phyloP scores from a whole-genome alignment of 37 sponge, comb jelly and placozoan species.

The Theonella swinhoei region DNA sequence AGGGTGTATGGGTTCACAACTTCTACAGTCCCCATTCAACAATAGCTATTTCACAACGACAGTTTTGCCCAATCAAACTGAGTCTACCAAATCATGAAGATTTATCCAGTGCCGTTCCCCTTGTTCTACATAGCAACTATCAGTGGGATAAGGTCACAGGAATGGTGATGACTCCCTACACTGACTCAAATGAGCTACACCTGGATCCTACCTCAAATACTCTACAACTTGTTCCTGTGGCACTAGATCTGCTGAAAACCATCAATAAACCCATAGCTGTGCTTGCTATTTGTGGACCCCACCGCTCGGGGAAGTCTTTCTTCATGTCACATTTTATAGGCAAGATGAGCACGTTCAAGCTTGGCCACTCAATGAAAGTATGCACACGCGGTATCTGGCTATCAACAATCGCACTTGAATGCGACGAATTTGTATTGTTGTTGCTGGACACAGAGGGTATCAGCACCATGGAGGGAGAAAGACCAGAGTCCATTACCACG shows the following conservation, averaged over 20 bases:
- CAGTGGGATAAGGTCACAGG: neutral
- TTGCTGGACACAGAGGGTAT: slow-evolving; percentile 50
- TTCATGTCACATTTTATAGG: slow-evolving; percentile 35
- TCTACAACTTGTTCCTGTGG: neutral
- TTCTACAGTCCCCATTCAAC: too few species aligned
- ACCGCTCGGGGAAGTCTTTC: slow-evolving; percentile 51
- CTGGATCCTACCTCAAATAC: neutral
- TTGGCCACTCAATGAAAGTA: slow-evolving; percentile 33
- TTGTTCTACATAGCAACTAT: neutral
- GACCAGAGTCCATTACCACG: neutral
- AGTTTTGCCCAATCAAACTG: too few species aligned
- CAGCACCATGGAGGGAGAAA: slow-evolving; percentile 5
- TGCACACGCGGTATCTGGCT: slow-evolving; percentile 48
- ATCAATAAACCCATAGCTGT: slow-evolving; percentile 47
- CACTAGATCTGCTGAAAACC: slow-evolving; percentile 14
- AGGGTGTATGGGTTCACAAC: too few species aligned
- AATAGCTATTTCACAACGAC: too few species aligned
- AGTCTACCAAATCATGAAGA: too few species aligned
- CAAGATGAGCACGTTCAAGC: neutral
- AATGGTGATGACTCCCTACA: too few species aligned
- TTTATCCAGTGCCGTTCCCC: neutral
- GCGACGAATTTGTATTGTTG: slow-evolving; percentile 24
- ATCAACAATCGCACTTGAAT: slow-evolving; percentile 31
- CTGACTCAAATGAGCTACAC: too few species aligned
- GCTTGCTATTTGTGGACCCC: slow-evolving; percentile 46